phyloP scores from a whole-genome alignment of 2,888 invertebrate genomes.

The Cenopis cana region DNA sequence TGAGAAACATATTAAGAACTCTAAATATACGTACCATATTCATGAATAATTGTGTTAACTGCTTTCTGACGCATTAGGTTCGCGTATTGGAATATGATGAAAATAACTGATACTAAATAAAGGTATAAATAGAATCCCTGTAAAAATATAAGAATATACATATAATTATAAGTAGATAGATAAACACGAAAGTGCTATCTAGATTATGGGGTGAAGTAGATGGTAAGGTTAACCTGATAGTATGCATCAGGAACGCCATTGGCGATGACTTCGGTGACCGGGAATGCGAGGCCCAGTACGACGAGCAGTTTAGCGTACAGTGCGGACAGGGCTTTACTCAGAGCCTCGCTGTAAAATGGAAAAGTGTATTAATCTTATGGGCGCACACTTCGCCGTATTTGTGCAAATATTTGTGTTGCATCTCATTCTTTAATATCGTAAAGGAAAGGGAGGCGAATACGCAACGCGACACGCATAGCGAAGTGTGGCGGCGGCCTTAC shows the following conservation, averaged over 20 bases:
- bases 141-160: conserved; percentile 48
- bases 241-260: conserved; percentile 90
- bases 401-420: too few species aligned
- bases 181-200: not conserved
- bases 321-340: conserved; percentile 90
- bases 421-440: too few species aligned
- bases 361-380: conserved; percentile 8
- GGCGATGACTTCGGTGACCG: conserved; percentile 94
- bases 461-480: too few species aligned
- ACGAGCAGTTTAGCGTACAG: conserved; percentile 94
- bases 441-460: too few species aligned
- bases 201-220: not conserved
- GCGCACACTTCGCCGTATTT: too few species aligned
- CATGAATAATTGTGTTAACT: conserved; percentile 85
- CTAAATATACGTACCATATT: conserved; percentile 68
- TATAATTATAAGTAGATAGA: not conserved
- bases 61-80: conserved; percentile 87
- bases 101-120: conserved; percentile 90
- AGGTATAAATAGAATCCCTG: conserved; percentile 94
- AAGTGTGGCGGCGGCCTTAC: too few species aligned
- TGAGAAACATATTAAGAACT: conserved; percentile 17
- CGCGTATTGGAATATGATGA: conserved; percentile 90
- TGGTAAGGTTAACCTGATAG: conserved; percentile 86
- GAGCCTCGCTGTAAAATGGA: conserved; percentile 85
- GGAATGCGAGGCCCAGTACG: conserved; percentile 93